Evolutionary conservation across 2,888 invertebrate genomes (phyloP).

Genomic region (Cantharis lateralis): DNA sequence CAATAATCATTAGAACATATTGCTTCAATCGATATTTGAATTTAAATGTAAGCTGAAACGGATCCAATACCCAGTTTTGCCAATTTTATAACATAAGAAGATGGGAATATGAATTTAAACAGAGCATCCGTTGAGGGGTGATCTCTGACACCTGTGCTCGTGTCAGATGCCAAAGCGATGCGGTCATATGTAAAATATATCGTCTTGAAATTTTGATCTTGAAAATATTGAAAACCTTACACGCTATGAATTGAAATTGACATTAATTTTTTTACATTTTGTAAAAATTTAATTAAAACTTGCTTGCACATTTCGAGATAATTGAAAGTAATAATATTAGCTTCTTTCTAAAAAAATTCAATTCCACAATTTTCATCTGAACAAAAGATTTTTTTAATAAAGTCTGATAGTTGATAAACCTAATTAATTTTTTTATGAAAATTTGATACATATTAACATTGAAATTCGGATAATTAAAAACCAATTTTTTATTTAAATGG

Average conservation of each 20-base stretch:
- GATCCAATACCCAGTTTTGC: slow-evolving; percentile 33
- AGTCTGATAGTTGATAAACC: neutral
- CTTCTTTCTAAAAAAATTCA: neutral
- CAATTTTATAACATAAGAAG: slow-evolving; percentile 33
- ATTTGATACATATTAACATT: neutral
- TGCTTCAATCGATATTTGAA: slow-evolving; percentile 23
- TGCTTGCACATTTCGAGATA: neutral
- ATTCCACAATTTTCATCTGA: neutral
- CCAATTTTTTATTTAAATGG: too few species aligned
- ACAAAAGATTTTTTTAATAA: neutral
- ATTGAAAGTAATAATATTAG: neutral
- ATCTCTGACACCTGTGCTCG: slow-evolving; percentile 40
- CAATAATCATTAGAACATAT: slow-evolving; percentile 1
- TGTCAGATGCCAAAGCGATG: slow-evolving; percentile 39
- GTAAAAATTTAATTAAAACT: neutral
- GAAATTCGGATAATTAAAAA: neutral
- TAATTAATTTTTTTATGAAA: neutral
- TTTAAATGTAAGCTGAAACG: slow-evolving; percentile 22
- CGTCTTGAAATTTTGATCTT: slow-evolving; percentile 20
- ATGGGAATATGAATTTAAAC: slow-evolving; percentile 44
- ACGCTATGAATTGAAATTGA: slow-evolving; percentile 15
- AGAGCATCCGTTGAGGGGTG: slow-evolving; percentile 36
- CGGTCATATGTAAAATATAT: slow-evolving; percentile 38
- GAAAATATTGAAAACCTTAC: slow-evolving; percentile 21
- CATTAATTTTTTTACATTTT: neutral